Conservation (phyloP, 2,113 vertebrate genomes). For the Phycodurus eques region DNA sequence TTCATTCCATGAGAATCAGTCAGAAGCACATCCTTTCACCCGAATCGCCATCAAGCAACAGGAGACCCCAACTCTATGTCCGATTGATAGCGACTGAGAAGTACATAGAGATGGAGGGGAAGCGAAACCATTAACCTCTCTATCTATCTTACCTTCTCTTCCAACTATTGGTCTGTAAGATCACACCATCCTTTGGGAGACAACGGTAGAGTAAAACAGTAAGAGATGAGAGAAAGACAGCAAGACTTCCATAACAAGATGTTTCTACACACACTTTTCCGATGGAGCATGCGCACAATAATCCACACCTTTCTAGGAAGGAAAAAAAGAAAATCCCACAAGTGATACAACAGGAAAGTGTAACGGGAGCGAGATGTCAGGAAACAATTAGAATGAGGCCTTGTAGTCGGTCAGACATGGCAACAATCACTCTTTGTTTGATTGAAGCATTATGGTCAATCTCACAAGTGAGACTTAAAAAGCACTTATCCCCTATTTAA, state of each 20-base stretch:
- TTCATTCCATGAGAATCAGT: slow-evolving; percentile 43
- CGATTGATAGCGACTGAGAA: slow-evolving; percentile 49
- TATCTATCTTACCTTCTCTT: slow-evolving; percentile 50
- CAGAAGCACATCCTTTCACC: slow-evolving; percentile 24
- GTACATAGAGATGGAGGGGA: slow-evolving; percentile 24
- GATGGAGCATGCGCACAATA: slow-evolving; percentile 26
- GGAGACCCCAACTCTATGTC: slow-evolving; percentile 33
- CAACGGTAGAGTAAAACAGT: slow-evolving; percentile 48
- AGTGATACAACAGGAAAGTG: slow-evolving; percentile 17
- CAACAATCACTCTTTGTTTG: slow-evolving; percentile 20
- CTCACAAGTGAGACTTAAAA: slow-evolving; percentile 32
- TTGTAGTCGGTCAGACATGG: slow-evolving; percentile 1
- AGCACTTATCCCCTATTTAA: slow-evolving; percentile 19
- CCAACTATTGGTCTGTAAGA: slow-evolving; percentile 60
- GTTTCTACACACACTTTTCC: slow-evolving; percentile 47
- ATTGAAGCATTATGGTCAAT: slow-evolving; percentile 34
- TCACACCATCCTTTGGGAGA: slow-evolving; percentile 53
- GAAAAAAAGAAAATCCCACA: slow-evolving; percentile 8
- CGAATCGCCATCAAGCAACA: slow-evolving; percentile 52
- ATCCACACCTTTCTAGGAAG: slow-evolving; percentile 8
- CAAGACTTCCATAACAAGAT: slow-evolving; percentile 64
- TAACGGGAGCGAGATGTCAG: slow-evolving; percentile 3
- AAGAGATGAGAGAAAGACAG: slow-evolving; percentile 60
- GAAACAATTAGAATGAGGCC: slow-evolving; percentile 13
- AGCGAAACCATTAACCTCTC: slow-evolving; percentile 59